These are phyloP conservation scores for Chesias legatella DNA, from an alignment of 2,888 invertebrate species.

Conservation along the genomic window DNA sequence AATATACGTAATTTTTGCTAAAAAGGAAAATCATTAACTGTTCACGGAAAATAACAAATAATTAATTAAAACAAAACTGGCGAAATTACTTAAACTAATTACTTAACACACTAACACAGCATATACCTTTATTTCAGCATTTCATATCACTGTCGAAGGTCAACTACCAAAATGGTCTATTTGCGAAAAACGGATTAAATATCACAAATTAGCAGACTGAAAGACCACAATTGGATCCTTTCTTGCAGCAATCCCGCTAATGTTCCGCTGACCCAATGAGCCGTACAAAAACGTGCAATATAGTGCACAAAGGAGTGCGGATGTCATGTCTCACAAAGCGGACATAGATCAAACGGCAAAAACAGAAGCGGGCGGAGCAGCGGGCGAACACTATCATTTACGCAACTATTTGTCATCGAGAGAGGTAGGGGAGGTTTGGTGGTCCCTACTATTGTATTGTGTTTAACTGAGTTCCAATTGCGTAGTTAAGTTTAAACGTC, in stretches of 20 bases:
- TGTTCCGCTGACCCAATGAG: constrained; percentile 34
- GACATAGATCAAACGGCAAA: constrained; percentile 76
- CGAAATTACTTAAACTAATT: too few species aligned
- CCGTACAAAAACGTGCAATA: constrained; percentile 52
- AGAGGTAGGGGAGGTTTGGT: constrained; percentile 54
- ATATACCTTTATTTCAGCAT: too few species aligned
- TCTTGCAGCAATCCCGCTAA: constrained; percentile 21
- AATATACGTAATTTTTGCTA: too few species aligned
- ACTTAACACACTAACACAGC: too few species aligned
- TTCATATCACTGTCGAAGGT: too few species aligned
- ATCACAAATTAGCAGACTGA: background rate
- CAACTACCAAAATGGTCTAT: too few species aligned
- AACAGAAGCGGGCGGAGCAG: constrained; percentile 62
- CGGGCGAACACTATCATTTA: constrained; percentile 73
- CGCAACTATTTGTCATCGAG: constrained; percentile 77
- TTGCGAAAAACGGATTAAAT: background rate
- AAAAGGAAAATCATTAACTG: too few species aligned
- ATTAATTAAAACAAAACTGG: too few species aligned
- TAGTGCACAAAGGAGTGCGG: constrained; percentile 53
- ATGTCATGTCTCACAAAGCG: constrained; percentile 44
- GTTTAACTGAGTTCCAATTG: constrained; percentile 2
- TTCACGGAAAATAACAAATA: too few species aligned
- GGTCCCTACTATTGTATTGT: constrained; percentile 36
- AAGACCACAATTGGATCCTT: background rate
- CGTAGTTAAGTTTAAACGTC: too few species aligned